A percentile compares a stretch with the other conserved stretches of the same genome.
Evolutionary conservation across 2,797 vertebrate species (phyloP).

Genomic region (Xiphorhynchus erythropygius): DNA sequence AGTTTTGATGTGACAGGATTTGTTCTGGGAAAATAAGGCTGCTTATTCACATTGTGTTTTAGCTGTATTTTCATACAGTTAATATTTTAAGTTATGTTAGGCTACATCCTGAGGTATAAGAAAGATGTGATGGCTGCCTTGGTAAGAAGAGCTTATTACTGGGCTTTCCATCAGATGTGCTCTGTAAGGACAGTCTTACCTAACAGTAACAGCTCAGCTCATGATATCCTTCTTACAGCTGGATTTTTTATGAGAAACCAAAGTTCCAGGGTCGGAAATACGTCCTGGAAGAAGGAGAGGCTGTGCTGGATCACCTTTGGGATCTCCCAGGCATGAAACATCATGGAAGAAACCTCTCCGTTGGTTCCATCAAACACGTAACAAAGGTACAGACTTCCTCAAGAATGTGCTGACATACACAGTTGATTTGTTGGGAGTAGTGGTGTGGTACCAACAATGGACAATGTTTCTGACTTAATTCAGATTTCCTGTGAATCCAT

Average conservation of each 20-base stretch:
- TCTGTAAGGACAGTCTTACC: not conserved
- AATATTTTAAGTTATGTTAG: not conserved
- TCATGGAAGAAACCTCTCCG: conserved; percentile 51
- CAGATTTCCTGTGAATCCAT: not conserved
- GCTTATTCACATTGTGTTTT: not conserved
- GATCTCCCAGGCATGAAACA: conserved; percentile 57
- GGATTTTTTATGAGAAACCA: conserved; percentile 85
- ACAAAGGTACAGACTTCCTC: conserved; percentile 77
- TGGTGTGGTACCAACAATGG: not conserved
- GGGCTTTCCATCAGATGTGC: not conserved
- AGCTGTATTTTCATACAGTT: not conserved
- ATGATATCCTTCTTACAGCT: conserved; percentile 74
- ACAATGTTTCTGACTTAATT: not conserved
- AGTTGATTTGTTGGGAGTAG: not conserved
- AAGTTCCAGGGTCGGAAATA: conserved; percentile 80
- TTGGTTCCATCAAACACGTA: conserved; percentile 83
- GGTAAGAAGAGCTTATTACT: not conserved
- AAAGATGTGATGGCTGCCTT: not conserved
- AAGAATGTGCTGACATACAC: not conserved
- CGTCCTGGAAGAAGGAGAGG: conserved; percentile 85
- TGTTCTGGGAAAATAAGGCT: not conserved
- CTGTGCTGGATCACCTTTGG: conserved; percentile 75
- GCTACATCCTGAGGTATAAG: not conserved
- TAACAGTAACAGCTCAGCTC: not conserved
- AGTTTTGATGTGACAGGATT: not conserved